These are phyloP conservation scores for Samia ricini DNA, from an alignment of 1,140 invertebrate species.

Conservation along the genomic window DNA sequence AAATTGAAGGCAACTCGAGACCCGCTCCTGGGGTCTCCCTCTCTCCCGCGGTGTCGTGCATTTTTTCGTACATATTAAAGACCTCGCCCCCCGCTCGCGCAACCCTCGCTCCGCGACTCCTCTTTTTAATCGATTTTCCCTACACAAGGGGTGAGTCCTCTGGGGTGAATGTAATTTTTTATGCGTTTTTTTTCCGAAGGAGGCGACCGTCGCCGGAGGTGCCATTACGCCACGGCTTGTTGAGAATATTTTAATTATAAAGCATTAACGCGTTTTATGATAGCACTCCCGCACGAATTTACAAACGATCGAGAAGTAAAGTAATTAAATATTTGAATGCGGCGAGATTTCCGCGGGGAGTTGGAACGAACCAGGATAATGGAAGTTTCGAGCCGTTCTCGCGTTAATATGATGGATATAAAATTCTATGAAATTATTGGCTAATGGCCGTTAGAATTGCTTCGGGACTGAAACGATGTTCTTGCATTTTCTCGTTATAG, in stretches of 20 bases:
- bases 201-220: constrained; percentile 71
- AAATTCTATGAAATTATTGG: constrained; percentile 74
- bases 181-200: constrained; percentile 74
- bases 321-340: constrained; percentile 78
- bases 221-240: constrained; percentile 78
- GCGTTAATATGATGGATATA: constrained; percentile 72
- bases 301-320: constrained; percentile 73
- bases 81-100: constrained; percentile 47
- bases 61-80: constrained; percentile 78
- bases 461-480: constrained; percentile 38
- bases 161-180: constrained; percentile 80
- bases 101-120: constrained; percentile 62
- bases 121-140: constrained; percentile 78
- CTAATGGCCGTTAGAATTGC: constrained; percentile 69
- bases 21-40: constrained; percentile 59
- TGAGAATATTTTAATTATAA: constrained; percentile 79
- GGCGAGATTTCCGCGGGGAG: constrained; percentile 74
- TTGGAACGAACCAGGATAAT: constrained; percentile 56
- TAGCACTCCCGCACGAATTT: constrained; percentile 72
- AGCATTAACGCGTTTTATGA: constrained; percentile 77
- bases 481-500: constrained; percentile 34
- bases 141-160: constrained; percentile 76
- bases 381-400: constrained; percentile 48
- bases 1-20: constrained; percentile 71
- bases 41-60: constrained; percentile 72